Base-by-base conservation (phyloP, 2,888 invertebrate genomes). In the Ornithoptera alexandrae region DNA sequence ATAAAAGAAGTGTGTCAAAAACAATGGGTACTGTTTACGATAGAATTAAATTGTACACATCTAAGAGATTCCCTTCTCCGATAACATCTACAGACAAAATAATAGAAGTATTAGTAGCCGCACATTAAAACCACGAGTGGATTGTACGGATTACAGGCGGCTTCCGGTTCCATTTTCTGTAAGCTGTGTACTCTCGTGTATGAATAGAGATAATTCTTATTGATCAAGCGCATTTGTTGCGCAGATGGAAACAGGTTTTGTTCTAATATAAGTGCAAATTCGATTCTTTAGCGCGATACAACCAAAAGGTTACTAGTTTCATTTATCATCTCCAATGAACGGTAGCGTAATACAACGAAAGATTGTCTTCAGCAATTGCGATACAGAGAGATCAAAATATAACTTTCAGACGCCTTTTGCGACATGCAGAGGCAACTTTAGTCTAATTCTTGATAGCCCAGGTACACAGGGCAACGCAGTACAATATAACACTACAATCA, bases 101-200 rank as follows among this genome's bases (percentile, higher is more conserved):
- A 62, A 57, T 67, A 62, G 56, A 62, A 57, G 62, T 56, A 62
- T 67, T 62, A 62, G 61, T 46, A 67, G 61, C 24, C 22, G 56
- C 39, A 62, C 67, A 62, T 62, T 58, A 58, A 46, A 62, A 68
- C 62, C 67, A 57, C 56, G 39, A 62, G 30, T n/a, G 62, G 46
- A 68, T 68, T 68, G 58, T 46, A 46, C 42, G 46, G 62, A 68
- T 68, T 57, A 58, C 24, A 20, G 62, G 62, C 56, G 62, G 62
- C 56, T 62, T 62, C 62, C 24, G 62, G 42, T 30, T 22, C 39
- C 62, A 20, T 42, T 62, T 62, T 62, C 39, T 42, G n/a, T 62
- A 42, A 62, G 62, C 39, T 61, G n/a, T 10, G 39, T 61, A 36
- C 53, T 53, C 18, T 53, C 53, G 18, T 53, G 53, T 53, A 53